Conservation (phyloP, 1,140 invertebrate species). For the Bombus breviceps region DNA sequence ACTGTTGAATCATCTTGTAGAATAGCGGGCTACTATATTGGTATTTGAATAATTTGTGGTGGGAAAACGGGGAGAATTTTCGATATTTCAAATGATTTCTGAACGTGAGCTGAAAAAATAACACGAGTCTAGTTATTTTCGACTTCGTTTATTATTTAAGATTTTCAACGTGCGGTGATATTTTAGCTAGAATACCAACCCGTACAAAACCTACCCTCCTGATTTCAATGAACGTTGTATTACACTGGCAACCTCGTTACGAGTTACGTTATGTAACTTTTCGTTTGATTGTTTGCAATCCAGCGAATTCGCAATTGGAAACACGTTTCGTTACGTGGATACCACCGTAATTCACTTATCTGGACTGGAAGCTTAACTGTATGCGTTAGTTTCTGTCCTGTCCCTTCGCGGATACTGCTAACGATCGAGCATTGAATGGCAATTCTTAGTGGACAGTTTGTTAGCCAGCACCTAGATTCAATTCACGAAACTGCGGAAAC, state of each 20-base stretch:
- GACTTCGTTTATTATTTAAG: neutral
- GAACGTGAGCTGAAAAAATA: no score
- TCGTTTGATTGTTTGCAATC: conserved; percentile 61
- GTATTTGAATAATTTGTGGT: no score
- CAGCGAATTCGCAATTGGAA: conserved; percentile 39
- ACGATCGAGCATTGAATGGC: conserved; percentile 48
- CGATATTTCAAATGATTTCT: no score
- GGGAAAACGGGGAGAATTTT: neutral
- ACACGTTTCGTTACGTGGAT: conserved; percentile 61
- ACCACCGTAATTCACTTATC: conserved; percentile 44
- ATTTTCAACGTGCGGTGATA: neutral
- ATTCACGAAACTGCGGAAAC: neutral
- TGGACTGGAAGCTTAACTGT: conserved; percentile 42
- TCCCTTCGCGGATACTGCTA: conserved; percentile 32
- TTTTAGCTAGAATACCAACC: no score
- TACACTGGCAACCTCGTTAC: conserved; percentile 28
- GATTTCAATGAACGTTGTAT: neutral
- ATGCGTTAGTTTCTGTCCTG: conserved; percentile 28
- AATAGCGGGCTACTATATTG: no score
- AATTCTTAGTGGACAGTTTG: conserved; percentile 37
- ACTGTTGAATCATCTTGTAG: no score
- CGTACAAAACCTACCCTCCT: neutral
- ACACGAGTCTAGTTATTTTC: no score
- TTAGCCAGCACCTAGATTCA: neutral
- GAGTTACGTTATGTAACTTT: conserved; percentile 50